These are phyloP conservation scores for Neomonachus schauinslandi DNA, from an alignment of 2,113 vertebrate species.

Conservation along the genomic window DNA sequence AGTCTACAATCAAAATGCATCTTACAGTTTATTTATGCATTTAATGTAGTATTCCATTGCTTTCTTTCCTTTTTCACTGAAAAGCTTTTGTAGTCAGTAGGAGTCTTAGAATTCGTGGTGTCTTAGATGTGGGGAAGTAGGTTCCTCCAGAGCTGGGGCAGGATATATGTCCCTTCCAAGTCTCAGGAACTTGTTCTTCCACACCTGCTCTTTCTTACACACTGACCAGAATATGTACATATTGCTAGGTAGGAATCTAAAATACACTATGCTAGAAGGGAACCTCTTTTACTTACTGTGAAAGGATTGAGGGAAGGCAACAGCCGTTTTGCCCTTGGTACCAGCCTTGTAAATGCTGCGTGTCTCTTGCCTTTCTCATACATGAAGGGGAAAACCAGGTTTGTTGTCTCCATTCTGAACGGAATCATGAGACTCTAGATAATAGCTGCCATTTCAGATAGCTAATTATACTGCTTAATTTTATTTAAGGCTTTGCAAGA, in stretches of 20 bases:
- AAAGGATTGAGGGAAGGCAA: neutral
- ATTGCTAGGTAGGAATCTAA: neutral
- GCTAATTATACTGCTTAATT: slow-evolving; percentile 68
- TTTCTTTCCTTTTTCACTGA: neutral
- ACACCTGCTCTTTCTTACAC: neutral
- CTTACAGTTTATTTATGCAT: neutral
- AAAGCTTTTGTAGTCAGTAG: neutral
- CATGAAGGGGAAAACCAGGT: neutral
- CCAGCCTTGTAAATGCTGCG: neutral
- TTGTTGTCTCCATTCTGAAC: neutral
- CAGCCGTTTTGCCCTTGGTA: neutral
- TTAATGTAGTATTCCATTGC: neutral
- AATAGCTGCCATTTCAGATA: slow-evolving; percentile 15
- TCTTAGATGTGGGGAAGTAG: neutral
- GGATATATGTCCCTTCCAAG: neutral
- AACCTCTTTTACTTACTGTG: neutral
- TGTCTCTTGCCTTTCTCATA: neutral
- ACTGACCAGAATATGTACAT: neutral
- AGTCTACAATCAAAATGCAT: neutral
- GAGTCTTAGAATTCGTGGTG: neutral
- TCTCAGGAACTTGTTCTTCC: neutral
- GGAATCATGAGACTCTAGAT: slow-evolving; percentile 55
- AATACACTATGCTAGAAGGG: neutral
- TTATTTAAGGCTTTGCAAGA: slow-evolving; percentile 75
- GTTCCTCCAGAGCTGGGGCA: neutral